Conservation (phyloP, 2,888 invertebrate species). For the Mesochorus sp. region DNA sequence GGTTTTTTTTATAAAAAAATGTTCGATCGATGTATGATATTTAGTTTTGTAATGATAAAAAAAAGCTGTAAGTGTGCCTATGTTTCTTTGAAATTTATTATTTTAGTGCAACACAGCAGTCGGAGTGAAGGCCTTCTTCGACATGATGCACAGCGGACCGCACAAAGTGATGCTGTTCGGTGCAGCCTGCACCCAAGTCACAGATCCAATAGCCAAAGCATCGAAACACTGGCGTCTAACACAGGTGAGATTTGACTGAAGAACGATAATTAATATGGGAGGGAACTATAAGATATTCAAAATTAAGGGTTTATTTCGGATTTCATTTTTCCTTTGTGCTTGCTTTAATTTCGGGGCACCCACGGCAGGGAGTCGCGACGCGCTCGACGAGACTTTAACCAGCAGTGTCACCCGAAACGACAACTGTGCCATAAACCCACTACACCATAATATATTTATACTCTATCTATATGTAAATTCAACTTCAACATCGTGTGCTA, state of each 20-base stretch:
- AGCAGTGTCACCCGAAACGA: slow-evolving; percentile 26
- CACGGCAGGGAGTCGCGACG: not conserved
- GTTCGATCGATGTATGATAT: too few relatives aligned
- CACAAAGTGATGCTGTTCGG: slow-evolving; percentile 98
- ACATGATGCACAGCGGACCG: slow-evolving; percentile 97
- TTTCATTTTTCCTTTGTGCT: not conserved
- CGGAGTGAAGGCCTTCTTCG: slow-evolving; percentile 97
- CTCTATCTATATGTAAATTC: slow-evolving; percentile 36
- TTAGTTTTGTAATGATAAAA: too few relatives aligned
- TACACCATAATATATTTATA: slow-evolving; percentile 24
- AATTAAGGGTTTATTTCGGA: too few relatives aligned
- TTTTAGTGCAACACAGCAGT: slow-evolving; percentile 96
- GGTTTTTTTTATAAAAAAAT: too few relatives aligned
- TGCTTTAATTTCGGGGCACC: not conserved
- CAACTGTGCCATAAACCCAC: too few relatives aligned
- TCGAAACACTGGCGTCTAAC: slow-evolving; percentile 98
- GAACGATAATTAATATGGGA: too few relatives aligned
- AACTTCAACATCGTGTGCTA: slow-evolving; percentile 18
- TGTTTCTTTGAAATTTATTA: slow-evolving; percentile 29
- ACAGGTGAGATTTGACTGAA: slow-evolving; percentile 90
- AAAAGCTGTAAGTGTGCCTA: not conserved
- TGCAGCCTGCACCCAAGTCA: slow-evolving; percentile 97
- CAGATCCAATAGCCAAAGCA: slow-evolving; percentile 98
- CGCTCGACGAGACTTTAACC: slow-evolving; percentile 17
- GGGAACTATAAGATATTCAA: too few relatives aligned